Percentiles rank a stretch among this genome's conserved stretches.
Conservation (phyloP, 2,888 invertebrate species). For the Orthosia gothica region DNA sequence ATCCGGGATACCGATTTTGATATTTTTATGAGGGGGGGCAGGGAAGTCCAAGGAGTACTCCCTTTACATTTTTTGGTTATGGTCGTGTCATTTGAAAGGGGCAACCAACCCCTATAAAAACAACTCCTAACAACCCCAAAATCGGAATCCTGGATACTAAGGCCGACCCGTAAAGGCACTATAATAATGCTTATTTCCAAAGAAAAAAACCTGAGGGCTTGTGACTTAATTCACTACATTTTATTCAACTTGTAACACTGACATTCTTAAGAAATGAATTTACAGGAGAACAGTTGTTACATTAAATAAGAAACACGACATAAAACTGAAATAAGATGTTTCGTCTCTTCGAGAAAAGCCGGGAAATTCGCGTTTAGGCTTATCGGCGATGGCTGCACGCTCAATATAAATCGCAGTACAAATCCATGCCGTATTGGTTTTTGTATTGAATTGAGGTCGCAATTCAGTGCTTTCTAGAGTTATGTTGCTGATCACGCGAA, state of each 20-base stretch:
- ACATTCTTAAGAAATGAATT: neutral
- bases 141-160: too few species aligned
- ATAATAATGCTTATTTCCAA: neutral
- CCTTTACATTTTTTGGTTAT: too few species aligned
- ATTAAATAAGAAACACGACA: conserved; percentile 1
- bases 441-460: conserved; percentile 24
- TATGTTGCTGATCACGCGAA: neutral
- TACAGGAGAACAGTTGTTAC: neutral
- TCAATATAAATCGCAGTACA: conserved; percentile 39
- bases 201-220: conserved; percentile 2
- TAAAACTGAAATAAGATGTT: conserved; percentile 8
- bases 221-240: neutral
- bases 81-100: too few species aligned
- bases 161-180: too few species aligned
- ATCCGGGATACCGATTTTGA: too few species aligned
- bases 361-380: conserved; percentile 15
- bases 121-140: too few species aligned
- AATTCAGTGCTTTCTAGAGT: neutral
- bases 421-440: conserved; percentile 32
- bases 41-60: too few species aligned
- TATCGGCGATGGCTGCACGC: conserved; percentile 8
- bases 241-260: neutral
- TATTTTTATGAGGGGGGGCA: too few species aligned
- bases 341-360: conserved; percentile 12
- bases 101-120: too few species aligned